phyloP scores from a whole-genome alignment of 1,140 invertebrate genomes.

The Scaptomyza hsui region DNA sequence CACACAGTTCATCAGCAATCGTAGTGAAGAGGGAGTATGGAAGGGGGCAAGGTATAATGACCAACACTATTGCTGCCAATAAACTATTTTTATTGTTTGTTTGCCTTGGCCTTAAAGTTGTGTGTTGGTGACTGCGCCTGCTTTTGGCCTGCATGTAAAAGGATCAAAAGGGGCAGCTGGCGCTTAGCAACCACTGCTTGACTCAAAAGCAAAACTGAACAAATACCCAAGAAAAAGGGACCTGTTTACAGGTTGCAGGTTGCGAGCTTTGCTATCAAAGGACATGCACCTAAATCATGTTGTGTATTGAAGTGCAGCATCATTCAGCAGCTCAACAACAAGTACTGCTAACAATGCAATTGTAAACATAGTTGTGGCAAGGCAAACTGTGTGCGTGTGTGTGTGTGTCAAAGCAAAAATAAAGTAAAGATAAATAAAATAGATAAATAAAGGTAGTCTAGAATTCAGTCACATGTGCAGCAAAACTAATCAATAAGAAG shows the following conservation, averaged over 20 bases:
- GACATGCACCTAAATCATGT: slow-evolving; percentile 21
- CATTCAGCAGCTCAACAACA: slow-evolving; percentile 30
- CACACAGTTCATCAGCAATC: neutral
- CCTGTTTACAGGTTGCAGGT: slow-evolving; percentile 1
- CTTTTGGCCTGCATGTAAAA: slow-evolving; percentile 34
- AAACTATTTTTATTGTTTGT: slow-evolving; percentile 37
- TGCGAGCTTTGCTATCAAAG: slow-evolving; percentile 6
- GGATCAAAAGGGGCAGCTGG: slow-evolving; percentile 27
- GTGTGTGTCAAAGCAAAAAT: slow-evolving; percentile 9
- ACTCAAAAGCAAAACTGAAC: slow-evolving; percentile 13
- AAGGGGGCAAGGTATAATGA: neutral
- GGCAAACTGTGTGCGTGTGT: neutral
- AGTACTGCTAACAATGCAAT: slow-evolving; percentile 36
- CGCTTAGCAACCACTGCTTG: slow-evolving; percentile 40
- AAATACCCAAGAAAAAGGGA: slow-evolving; percentile 8
- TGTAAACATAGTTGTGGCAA: slow-evolving; percentile 21
- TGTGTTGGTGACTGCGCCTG: slow-evolving; percentile 61
- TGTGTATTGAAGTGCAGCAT: slow-evolving; percentile 36
- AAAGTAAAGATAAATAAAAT: slow-evolving; percentile 4
- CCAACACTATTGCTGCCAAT: neutral
- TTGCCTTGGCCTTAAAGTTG: slow-evolving; percentile 57
- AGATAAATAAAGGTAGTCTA: slow-evolving; percentile 19
- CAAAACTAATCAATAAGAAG: neutral
- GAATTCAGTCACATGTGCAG: neutral
- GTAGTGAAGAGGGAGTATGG: neutral